Conservation (phyloP, 2,113 vertebrate genomes). For the Pyrgilauda ruficollis region DNA sequence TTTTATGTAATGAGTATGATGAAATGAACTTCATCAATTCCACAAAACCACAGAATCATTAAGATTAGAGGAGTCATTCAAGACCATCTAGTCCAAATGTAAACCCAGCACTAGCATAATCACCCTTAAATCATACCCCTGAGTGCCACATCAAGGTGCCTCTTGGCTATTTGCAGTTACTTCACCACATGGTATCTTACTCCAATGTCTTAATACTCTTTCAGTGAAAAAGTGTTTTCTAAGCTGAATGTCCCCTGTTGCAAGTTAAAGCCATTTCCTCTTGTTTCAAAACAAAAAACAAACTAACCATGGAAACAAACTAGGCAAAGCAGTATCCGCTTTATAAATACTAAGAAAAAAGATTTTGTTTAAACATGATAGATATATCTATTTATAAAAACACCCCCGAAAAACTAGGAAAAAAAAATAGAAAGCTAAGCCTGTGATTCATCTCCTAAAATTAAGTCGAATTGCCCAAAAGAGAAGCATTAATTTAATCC, state of each 20-base stretch:
- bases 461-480: rapidly evolving
- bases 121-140: neutral
- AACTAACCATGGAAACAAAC: neutral
- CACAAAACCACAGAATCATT: neutral
- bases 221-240: neutral
- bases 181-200: neutral
- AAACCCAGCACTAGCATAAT: neutral
- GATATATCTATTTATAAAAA: too few relatives aligned
- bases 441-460: neutral
- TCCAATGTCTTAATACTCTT: neutral
- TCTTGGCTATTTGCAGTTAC: neutral
- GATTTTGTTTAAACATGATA: neutral
- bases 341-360: neutral
- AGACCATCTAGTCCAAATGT: neutral
- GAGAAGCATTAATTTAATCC: rapidly evolving
- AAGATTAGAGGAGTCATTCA: neutral
- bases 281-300: neutral
- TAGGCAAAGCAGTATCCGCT: neutral
- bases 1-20: neutral
- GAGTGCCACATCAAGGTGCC: neutral
- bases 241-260: neutral
- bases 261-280: neutral
- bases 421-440: neutral
- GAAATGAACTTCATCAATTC: neutral
- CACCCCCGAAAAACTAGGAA: neutral